Evolutionary conservation across 2,797 vertebrate species (phyloP).

Genomic region (Enteromius paludinosus): DNA sequence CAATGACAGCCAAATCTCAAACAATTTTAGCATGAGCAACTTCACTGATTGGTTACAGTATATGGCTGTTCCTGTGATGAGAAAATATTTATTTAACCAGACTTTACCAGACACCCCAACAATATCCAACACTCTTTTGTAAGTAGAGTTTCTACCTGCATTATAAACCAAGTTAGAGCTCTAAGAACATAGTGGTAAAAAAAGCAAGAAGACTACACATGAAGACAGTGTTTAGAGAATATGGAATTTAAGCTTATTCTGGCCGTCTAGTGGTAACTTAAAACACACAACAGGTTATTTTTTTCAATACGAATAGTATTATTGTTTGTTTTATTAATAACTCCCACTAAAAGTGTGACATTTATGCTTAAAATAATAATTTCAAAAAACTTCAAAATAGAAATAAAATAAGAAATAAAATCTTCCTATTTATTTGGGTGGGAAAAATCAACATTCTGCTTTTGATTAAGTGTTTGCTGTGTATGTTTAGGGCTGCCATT

Average conservation of each 20-base stretch:
- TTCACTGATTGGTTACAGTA: slow-evolving; percentile 23
- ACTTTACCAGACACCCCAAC: neutral
- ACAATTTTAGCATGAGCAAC: neutral
- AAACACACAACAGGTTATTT: neutral
- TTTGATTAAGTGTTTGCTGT: neutral
- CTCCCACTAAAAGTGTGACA: neutral
- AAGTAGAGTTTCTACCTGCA: slow-evolving; percentile 33
- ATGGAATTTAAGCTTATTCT: neutral
- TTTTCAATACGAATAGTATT: neutral
- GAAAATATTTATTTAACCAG: neutral
- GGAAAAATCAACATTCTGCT: neutral
- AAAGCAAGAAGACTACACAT: neutral
- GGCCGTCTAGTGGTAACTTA: neutral
- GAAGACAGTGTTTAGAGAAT: neutral
- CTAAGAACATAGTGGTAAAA: neutral
- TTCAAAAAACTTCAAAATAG: neutral
- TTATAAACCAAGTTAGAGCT: neutral
- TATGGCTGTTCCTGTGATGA: slow-evolving; percentile 22
- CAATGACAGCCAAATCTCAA: accelerated
- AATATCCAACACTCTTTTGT: slow-evolving; percentile 10
- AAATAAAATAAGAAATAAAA: no score
- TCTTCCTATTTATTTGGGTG: neutral
- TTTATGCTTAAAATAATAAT: neutral
- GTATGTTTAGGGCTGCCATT: neutral
- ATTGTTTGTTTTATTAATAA: neutral